Evolutionary conservation across 2,797 vertebrate genomes (phyloP), one percentile per base, ranked within the genome.

Genomic region (Notamacropus eugenii): DNA sequence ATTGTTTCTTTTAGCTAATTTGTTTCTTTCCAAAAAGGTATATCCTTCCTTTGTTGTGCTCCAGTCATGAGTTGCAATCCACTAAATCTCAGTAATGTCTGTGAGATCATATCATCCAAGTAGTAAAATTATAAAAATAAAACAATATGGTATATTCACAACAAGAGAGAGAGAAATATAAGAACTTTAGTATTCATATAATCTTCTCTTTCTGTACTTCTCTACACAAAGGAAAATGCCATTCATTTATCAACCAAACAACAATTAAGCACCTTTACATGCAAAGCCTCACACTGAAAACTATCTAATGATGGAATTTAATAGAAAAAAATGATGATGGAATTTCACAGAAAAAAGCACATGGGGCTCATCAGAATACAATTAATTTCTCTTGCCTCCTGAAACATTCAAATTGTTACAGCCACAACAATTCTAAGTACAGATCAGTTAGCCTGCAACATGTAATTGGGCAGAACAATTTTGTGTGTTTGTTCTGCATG

Each of bases 401-500:
- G 93, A 90, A 54, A 19, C 22, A 95, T 46, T 62, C 29, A 91
- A 58, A 55, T n/a, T 92, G 90, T 29, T 95, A 93, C 58, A 90
- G n/a, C 10, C 91, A 27, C 91, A 50, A 34, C 1, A 93, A 59
- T 94, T 94, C 55, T 55, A 92, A 22, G 34, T 34, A 56, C 34
- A 16, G 52, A 67, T 11, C 82, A 29, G 29, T 93, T 93, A 40
- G 50, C 92, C 87, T 12, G 62, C 90, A 93, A 91, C 59, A 97
- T 93, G 93, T 90, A 92, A 97, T 93, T 93, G 96, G 58, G 50
- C 29, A 92, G 95, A 95, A 95, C 50, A 93, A 24, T 52, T 52
- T 52, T 52, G 52, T 9, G 6, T 52, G 52, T 52, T 52, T 52
- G 52, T 52, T 52, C 6, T 9, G 6, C 0, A 52, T 0, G 93